Evolutionary conservation across 2,113 vertebrate genomes (phyloP).

Genomic region (Ceratotherium simum): DNA sequence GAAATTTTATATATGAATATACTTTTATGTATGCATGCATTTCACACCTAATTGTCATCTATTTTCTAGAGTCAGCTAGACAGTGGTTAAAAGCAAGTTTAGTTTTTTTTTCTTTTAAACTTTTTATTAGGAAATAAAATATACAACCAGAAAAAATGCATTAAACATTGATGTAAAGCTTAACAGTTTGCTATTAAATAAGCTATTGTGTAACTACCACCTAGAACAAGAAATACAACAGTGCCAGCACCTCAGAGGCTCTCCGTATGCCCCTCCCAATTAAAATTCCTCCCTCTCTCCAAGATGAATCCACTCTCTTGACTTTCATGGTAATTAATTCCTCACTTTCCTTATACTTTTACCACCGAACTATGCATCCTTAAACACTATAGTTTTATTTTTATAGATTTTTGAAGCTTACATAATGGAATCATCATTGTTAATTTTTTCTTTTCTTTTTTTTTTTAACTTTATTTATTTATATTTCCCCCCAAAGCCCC

Average conservation of each 20-base stretch:
- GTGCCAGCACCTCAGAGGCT: neutral
- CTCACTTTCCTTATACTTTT: neutral
- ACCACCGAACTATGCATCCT: neutral
- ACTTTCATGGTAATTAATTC: neutral
- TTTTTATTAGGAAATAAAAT: constrained; percentile 55
- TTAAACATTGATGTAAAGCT: constrained; percentile 7
- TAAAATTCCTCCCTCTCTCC: neutral
- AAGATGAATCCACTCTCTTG: neutral
- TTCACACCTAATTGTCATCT: neutral
- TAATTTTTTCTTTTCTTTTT: neutral
- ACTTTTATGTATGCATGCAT: neutral
- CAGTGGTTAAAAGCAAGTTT: neutral
- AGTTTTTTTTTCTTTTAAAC: neutral
- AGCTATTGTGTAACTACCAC: neutral
- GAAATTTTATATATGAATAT: neutral
- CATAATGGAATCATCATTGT: neutral
- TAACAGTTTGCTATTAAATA: constrained; percentile 20
- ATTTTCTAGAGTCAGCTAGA: neutral
- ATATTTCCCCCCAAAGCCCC: too few relatives aligned
- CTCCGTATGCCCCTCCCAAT: accelerated
- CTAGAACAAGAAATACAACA: neutral
- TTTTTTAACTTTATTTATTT: too few relatives aligned
- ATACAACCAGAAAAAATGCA: neutral
- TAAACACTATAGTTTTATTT: neutral
- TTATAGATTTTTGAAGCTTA: neutral